Evolutionary conservation across 2,888 invertebrate species (phyloP).

Genomic region (Troides oblongomaculatus): DNA sequence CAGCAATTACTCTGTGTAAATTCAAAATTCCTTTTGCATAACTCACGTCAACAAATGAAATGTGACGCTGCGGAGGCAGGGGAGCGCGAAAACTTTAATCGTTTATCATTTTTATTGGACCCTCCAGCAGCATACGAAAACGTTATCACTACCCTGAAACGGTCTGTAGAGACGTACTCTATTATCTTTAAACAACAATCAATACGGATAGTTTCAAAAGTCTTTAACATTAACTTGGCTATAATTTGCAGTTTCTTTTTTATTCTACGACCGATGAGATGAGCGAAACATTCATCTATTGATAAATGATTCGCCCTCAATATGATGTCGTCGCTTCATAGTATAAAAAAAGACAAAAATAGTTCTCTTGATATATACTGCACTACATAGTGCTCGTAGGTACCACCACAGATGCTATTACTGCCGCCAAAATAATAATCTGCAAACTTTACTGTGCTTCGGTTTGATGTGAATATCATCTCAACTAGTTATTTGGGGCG

Average conservation of each 20-base stretch:
- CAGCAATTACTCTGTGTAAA: constrained; percentile 15
- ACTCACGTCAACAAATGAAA: constrained; percentile 39
- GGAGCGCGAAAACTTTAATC: constrained; percentile 41
- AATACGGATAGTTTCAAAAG: constrained; percentile 15
- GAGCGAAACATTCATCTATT: too few relatives aligned
- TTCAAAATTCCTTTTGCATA: constrained; percentile 28
- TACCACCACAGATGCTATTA: too few relatives aligned
- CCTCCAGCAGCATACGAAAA: constrained; percentile 37
- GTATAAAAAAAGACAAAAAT: too few relatives aligned
- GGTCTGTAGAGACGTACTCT: constrained; percentile 27
- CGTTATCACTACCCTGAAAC: constrained; percentile 32
- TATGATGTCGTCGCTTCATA: too few relatives aligned
- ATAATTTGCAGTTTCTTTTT: not conserved
- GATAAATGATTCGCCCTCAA: too few relatives aligned
- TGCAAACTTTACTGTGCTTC: too few relatives aligned
- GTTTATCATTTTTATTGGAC: constrained; percentile 54
- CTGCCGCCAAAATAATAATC: too few relatives aligned
- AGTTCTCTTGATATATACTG: too few relatives aligned
- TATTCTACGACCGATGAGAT: too few relatives aligned
- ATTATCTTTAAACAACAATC: constrained; percentile 28
- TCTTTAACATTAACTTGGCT: constrained; percentile 5
- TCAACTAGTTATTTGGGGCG: too few relatives aligned
- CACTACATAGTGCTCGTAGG: too few relatives aligned
- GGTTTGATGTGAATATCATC: too few relatives aligned
- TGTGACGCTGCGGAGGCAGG: constrained; percentile 34